Percentiles rank a stretch among this genome's conserved stretches.
phyloP scores from a whole-genome alignment of 2,113 vertebrate species.

The Dromas ardeola region DNA sequence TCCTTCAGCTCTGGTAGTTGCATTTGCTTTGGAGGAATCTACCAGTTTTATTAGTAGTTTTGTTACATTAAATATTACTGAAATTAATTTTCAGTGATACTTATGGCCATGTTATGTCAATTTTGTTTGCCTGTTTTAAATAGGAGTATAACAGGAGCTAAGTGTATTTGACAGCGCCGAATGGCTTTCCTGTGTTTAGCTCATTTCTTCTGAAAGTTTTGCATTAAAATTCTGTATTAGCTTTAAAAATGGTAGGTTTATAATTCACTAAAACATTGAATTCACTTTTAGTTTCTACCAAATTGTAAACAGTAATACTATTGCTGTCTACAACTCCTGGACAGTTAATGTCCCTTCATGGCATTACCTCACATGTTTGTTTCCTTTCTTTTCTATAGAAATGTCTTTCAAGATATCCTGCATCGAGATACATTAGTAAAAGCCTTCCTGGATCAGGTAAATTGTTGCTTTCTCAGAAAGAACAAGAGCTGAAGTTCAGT shows the following conservation, averaged over 20 bases:
- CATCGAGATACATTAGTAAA: conserved; percentile 93
- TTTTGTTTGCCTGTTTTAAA: not conserved
- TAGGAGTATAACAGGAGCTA: not conserved
- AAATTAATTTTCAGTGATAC: not conserved
- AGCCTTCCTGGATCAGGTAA: conserved; percentile 95
- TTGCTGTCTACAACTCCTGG: not conserved
- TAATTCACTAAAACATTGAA: not conserved
- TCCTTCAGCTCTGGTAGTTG: not conserved
- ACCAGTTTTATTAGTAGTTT: not conserved
- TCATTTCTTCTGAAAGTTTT: not conserved
- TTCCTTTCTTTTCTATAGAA: conserved; percentile 74
- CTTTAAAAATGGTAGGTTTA: not conserved
- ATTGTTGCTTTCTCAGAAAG: not conserved
- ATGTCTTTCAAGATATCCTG: conserved; percentile 95
- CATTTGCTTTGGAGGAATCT: not conserved
- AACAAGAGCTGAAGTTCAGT: not conserved
- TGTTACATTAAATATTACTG: not conserved
- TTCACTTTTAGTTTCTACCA: not conserved
- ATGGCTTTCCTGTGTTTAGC: not conserved
- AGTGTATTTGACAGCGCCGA: not conserved
- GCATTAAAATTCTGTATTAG: not conserved
- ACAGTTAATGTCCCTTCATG: not conserved
- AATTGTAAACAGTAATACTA: not conserved
- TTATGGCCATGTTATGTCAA: not conserved
- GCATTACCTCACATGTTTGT: not conserved